A percentile compares a stretch with the other conserved stretches of the same genome.
Evolutionary conservation across 2,113 vertebrate genomes (phyloP).

Genomic region (Cheilinus undulatus): DNA sequence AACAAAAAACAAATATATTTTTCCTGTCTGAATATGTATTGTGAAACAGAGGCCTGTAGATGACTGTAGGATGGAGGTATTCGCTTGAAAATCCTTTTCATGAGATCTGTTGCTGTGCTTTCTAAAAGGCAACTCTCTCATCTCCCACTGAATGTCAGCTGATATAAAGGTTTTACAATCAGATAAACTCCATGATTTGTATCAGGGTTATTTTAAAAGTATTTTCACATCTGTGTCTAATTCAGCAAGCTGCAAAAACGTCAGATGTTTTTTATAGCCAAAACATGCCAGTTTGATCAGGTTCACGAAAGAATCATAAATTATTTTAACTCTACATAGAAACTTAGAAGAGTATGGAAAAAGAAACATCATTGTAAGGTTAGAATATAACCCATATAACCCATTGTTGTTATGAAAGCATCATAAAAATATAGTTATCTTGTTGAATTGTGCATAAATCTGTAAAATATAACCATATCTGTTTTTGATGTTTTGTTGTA

Average conservation of each 20-base stretch:
- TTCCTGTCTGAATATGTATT: no score
- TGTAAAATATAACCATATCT: background rate
- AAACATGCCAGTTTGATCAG: no score
- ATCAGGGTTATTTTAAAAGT: constrained; percentile 14
- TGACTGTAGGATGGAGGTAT: no score
- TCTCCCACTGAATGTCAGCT: constrained; percentile 77
- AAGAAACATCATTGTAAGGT: no score
- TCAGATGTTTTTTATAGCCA: background rate
- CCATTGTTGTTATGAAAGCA: no score
- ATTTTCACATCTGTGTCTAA: constrained; percentile 21
- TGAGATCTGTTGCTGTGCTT: constrained; percentile 75
- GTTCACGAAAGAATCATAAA: no score
- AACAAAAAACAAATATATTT: no score
- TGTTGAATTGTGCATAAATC: background rate
- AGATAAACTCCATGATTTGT: constrained; percentile 34
- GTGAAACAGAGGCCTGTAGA: no score
- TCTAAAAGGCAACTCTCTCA: constrained; percentile 81
- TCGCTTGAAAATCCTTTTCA: no score
- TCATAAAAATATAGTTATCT: constrained; percentile 10
- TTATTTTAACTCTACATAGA: no score
- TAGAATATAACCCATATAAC: no score
- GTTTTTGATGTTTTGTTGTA: constrained; percentile 13
- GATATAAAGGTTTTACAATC: constrained; percentile 50
- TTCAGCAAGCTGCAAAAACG: background rate
- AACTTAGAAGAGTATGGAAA: no score